Percentiles rank a stretch among this genome's conserved stretches.
Conservation (phyloP, 1,140 invertebrate species). For the Artemia franciscana region DNA sequence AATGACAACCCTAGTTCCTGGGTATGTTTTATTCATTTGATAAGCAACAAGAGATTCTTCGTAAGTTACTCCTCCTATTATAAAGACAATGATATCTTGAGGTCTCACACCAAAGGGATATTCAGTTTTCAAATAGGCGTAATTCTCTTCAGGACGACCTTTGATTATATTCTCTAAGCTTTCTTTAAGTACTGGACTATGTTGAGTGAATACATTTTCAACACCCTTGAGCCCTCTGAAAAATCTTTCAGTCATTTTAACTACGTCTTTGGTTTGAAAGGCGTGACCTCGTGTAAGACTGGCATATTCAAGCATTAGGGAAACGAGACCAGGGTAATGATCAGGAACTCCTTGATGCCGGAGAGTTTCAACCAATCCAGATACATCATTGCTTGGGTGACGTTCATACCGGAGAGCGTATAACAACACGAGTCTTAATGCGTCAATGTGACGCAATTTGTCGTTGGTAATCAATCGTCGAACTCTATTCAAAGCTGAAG, state of each 20-base stretch:
- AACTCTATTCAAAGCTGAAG: constrained; percentile 52
- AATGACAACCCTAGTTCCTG: constrained; percentile 49
- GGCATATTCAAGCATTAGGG: constrained; percentile 50
- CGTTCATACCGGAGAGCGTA: constrained; percentile 83
- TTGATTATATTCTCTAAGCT: constrained; percentile 69
- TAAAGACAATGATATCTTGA: constrained; percentile 79
- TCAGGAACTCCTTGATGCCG: constrained; percentile 37
- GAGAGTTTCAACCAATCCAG: constrained; percentile 41
- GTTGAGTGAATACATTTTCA: constrained; percentile 93
- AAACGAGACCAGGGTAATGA: constrained; percentile 27
- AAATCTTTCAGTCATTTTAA: constrained; percentile 70
- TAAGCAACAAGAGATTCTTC: constrained; percentile 78
- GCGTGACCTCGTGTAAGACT: constrained; percentile 52
- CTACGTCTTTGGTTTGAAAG: constrained; percentile 52
- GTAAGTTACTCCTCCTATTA: constrained; percentile 88
- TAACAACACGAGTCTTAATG: constrained; percentile 63
- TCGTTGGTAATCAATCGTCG: constrained; percentile 40
- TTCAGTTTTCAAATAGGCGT: constrained; percentile 29
- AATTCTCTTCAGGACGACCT: constrained; percentile 51
- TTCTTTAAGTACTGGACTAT: constrained; percentile 61
- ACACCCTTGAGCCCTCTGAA: constrained; percentile 77
- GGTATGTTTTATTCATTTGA: constrained; percentile 46
- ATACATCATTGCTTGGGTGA: constrained; percentile 61
- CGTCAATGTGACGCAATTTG: constrained; percentile 51
- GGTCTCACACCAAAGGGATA: constrained; percentile 26